Percentiles rank a stretch among this genome's conserved stretches.
Evolutionary conservation across 2,888 invertebrate genomes (phyloP).

Genomic region (Andrena trimmerana): DNA sequence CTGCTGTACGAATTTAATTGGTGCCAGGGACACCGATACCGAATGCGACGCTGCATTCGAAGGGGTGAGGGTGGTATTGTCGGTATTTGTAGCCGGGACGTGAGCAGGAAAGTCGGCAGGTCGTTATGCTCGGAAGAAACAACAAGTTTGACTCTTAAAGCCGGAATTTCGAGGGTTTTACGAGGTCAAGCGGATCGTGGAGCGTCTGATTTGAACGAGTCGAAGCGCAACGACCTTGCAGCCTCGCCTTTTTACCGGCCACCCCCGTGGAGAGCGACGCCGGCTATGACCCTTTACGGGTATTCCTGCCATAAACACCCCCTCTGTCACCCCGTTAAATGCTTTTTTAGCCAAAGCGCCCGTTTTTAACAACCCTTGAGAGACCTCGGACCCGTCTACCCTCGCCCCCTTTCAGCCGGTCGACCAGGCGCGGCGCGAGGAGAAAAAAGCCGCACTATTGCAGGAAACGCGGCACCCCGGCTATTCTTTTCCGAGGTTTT

Average conservation of each 20-base stretch:
- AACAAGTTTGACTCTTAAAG: conserved; percentile 18
- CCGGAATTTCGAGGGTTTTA: conserved; percentile 44
- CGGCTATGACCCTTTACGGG: conserved; percentile 69
- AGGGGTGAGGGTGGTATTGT: background rate
- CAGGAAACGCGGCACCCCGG: conserved; percentile 80
- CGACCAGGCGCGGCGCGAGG: conserved; percentile 42
- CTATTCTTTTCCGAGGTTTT: conserved; percentile 76
- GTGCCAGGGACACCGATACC: background rate
- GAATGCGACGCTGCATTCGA: background rate
- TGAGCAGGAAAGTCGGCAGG: background rate
- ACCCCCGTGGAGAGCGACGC: conserved; percentile 36
- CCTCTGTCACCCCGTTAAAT: conserved; percentile 81
- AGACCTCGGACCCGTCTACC: conserved; percentile 68
- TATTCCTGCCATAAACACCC: conserved; percentile 74
- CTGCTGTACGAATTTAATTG: background rate
- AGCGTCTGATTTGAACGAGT: conserved; percentile 55
- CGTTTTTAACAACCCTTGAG: conserved; percentile 83
- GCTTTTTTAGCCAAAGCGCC: conserved; percentile 76
- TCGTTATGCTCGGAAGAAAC: conserved; percentile 24
- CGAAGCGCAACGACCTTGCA: conserved; percentile 64
- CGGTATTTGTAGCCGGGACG: background rate
- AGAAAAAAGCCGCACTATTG: conserved; percentile 82
- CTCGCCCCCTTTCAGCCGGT: conserved; percentile 44
- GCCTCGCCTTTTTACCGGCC: conserved; percentile 67
- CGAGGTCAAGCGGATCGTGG: conserved; percentile 43